Percentiles rank a stretch among this genome's conserved stretches.
Evolutionary conservation across 2,888 invertebrate genomes (phyloP).

Genomic region (Apamea monoglypha): DNA sequence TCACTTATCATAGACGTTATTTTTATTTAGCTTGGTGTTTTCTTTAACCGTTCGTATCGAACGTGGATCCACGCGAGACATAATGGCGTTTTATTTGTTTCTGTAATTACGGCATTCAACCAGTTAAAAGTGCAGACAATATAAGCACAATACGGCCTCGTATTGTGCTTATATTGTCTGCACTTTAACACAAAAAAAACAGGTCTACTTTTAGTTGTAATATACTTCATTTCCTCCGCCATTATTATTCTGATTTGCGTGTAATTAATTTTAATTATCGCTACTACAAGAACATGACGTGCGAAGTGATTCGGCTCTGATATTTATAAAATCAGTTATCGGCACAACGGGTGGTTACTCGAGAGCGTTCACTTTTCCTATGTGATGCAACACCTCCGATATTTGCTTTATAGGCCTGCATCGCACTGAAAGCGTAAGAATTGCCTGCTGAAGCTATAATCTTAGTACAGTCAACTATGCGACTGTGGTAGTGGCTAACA

Average conservation of each 20-base stretch:
- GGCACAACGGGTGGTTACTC: conserved; percentile 56
- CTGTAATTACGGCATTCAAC: not conserved
- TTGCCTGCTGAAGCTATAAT: conserved; percentile 17
- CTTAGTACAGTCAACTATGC: not conserved
- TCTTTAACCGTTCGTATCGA: not conserved
- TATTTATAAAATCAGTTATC: conserved; percentile 71
- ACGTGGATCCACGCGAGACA: not conserved
- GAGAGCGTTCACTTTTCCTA: conserved; percentile 70
- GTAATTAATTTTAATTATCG: conserved; percentile 63
- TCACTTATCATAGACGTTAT: not conserved
- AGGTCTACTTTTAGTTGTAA: not conserved
- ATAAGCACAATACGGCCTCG: not conserved
- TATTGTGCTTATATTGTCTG: no score
- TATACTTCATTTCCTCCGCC: not conserved
- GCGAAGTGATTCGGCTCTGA: conserved; percentile 55
- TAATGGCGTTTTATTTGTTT: no score
- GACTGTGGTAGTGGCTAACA: no score
- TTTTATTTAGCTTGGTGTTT: not conserved
- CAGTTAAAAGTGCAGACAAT: not conserved
- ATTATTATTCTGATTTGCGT: conserved; percentile 22
- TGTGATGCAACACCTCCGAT: conserved; percentile 66
- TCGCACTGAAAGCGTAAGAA: conserved; percentile 15
- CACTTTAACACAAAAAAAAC: not conserved
- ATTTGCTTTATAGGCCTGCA: conserved; percentile 31
- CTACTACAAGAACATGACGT: conserved; percentile 45